Base-by-base conservation (phyloP, 2,888 invertebrate genomes). In the Cantharis rustica region DNA sequence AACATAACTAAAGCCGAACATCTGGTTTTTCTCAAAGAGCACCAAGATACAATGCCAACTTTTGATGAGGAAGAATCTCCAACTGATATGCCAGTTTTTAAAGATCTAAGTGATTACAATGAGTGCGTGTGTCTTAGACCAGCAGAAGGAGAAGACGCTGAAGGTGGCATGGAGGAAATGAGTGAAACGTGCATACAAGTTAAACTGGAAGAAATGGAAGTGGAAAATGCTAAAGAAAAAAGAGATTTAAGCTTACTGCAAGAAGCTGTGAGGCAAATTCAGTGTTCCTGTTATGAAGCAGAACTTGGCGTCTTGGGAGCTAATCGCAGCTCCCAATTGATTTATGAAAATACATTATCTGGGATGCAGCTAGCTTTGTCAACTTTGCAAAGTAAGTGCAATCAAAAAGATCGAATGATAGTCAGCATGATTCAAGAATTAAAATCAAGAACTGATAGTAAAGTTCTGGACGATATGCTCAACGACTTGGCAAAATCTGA, bases 331-430 rank as follows among this genome's bases (percentile, higher is more conserved):
- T 77, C 79, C 26, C 61, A 74, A 16, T 64, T 70, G 3, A 31
- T 11, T 20, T 80, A 73, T 27, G 75, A 75, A 47, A 75, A 68
- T 11, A 82, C 82, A 4, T 23, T 83, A 31, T 80, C 82, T 0
- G 85, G 84, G 10, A 75, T 88, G 61, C 84, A 86, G 75, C 75
- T 86, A 77, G 85, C 86, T 10, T 76, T 87, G 61, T 77, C 80
- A 5, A 84, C 82, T 47, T 78, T 87, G 16, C 85, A 86, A 76
- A 81, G 84, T 23, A 87, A 87, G 75, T 87, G 87, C 74, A 84
- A 82, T 70, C 83, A 84, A 4, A 87, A 87, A 75, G 88, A 87
- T 80, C 81, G 80, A 26, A 83, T 87, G 83, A 87, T 87, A 70
- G 82, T 84, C 10, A 84, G 83, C 0, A 85, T 87, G 84, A 85